Conservation (phyloP, 2,888 invertebrate genomes). For the Ectropis crepuscularia region DNA sequence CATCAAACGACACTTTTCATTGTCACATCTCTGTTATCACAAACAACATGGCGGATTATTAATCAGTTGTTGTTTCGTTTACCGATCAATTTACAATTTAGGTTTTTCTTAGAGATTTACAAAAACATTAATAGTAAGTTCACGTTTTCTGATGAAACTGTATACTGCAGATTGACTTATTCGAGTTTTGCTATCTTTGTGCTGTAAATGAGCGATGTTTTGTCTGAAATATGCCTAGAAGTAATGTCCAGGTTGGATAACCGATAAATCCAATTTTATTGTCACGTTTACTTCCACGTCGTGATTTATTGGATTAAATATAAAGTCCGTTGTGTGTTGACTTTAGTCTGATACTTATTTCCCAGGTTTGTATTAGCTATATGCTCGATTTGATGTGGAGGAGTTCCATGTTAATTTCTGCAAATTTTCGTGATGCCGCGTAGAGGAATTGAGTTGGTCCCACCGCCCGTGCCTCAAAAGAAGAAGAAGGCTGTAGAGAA, state of each 20-base stretch:
- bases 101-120: conserved; percentile 42
- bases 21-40: conserved; percentile 39
- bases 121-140: conserved; percentile 33
- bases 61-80: conserved; percentile 61
- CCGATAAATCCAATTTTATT: conserved; percentile 56
- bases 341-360: conserved; percentile 19
- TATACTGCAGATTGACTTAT: conserved; percentile 15
- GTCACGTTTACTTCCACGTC: conserved; percentile 61
- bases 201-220: conserved; percentile 8
- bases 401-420: conserved; percentile 5
- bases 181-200: conserved; percentile 18
- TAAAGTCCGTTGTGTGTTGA: conserved; percentile 32
- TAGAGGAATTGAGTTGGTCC: conserved; percentile 64
- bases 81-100: conserved; percentile 43
- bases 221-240: conserved; percentile 39
- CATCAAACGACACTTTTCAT: too few relatives aligned
- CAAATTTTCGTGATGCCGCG: conserved; percentile 64
- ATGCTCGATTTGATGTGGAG: conserved; percentile 17
- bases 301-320: conserved; percentile 59
- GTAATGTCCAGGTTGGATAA: conserved; percentile 52
- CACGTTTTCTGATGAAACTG: conserved; percentile 26
- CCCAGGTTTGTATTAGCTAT: conserved; percentile 28
- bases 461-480: conserved; percentile 67
- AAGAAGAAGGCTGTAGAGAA: conserved; percentile 60
- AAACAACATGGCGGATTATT: conserved; percentile 78